These are phyloP conservation scores for Xiphorhynchus elegans DNA, from an alignment of 2,113 vertebrate genomes.

Conservation along the genomic window DNA sequence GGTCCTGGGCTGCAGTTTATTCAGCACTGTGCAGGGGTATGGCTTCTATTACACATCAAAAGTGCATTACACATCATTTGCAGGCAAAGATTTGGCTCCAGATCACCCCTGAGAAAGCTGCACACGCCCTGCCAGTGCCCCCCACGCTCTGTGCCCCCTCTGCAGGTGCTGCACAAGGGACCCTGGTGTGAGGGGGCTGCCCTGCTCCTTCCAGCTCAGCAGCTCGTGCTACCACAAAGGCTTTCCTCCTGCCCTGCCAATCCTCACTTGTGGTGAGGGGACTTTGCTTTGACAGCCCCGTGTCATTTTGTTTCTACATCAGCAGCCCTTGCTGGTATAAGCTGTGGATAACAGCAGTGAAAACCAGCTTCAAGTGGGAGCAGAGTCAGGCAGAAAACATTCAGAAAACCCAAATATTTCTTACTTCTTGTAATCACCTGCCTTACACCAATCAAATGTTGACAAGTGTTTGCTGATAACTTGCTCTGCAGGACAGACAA, in stretches of 20 bases:
- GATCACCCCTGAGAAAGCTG: neutral
- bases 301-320: neutral
- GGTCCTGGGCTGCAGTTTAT: conserved; percentile 1
- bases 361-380: neutral
- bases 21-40: neutral
- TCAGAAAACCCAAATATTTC: neutral
- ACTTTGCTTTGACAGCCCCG: neutral
- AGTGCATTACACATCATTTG: neutral
- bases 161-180: neutral
- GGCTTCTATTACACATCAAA: conserved; percentile 7
- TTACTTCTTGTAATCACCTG: neutral
- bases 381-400: neutral
- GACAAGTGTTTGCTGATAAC: neutral
- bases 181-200: neutral
- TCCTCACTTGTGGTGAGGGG: neutral
- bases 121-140: neutral
- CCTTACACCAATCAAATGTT: neutral
- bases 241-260: neutral
- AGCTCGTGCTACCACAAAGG: neutral
- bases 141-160: neutral
- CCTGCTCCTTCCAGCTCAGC: neutral
- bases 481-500: neutral
- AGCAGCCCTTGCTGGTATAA: conserved; percentile 11
- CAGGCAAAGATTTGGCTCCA: neutral
- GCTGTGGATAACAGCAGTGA: neutral